phyloP scores from a whole-genome alignment of 2,797 vertebrate genomes.

The Esox masquinongy region DNA sequence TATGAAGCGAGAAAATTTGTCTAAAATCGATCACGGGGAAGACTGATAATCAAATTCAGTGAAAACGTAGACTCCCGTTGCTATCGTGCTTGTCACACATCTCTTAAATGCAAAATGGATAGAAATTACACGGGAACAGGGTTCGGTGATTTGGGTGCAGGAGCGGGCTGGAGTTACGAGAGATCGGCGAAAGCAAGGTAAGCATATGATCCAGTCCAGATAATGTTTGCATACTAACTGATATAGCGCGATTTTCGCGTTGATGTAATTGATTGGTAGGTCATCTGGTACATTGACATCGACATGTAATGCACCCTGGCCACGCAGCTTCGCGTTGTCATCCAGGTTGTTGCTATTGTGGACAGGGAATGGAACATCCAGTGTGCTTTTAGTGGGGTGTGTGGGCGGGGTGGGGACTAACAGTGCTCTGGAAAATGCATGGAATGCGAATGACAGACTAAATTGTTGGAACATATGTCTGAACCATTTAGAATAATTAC shows the following conservation, averaged over 20 bases:
- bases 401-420: conserved; percentile 69
- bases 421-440: conserved; percentile 61
- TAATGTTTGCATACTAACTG: not conserved
- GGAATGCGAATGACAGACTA: conserved; percentile 78
- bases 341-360: conserved; percentile 68
- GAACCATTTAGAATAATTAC: conserved; percentile 60
- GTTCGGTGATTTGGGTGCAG: conserved; percentile 66
- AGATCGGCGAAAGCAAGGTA: conserved; percentile 82
- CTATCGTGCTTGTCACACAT: conserved; percentile 60
- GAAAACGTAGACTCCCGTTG: conserved; percentile 37
- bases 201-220: conserved; percentile 60
- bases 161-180: conserved; percentile 70
- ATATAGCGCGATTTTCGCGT: not conserved
- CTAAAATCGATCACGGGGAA: conserved; percentile 70
- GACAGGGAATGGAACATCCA: conserved; percentile 48
- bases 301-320: not conserved
- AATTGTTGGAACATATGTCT: conserved; percentile 62
- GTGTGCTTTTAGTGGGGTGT: conserved; percentile 68
- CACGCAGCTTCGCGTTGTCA: conserved; percentile 66
- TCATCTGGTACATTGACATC: not conserved
- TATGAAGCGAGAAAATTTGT: conserved; percentile 79
- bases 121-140: conserved; percentile 78
- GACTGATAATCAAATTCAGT: conserved; percentile 47
- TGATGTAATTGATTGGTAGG: not conserved
- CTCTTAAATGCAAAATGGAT: conserved; percentile 73